Percentiles rank a stretch among this genome's conserved stretches.
phyloP scores from a whole-genome alignment of 2,113 vertebrate species.

The Burhinus oedicnemus region DNA sequence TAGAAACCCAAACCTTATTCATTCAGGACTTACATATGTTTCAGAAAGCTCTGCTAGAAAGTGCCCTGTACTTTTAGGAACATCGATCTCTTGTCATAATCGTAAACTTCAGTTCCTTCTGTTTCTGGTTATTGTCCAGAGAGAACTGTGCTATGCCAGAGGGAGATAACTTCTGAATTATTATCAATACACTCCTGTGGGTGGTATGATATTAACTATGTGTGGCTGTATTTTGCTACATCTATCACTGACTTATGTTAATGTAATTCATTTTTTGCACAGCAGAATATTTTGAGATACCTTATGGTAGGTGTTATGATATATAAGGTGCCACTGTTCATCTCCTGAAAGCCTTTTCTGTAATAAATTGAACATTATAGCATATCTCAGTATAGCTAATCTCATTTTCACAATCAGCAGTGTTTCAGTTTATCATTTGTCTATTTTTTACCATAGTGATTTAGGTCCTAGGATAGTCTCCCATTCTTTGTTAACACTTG shows the following conservation, averaged over 20 bases:
- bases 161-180: not conserved
- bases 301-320: not conserved
- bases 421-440: not conserved
- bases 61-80: not conserved
- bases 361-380: not conserved
- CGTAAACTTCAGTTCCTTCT: not conserved
- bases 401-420: not conserved
- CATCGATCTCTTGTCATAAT: not conserved
- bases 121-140: not conserved
- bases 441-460: not conserved
- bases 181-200: not conserved
- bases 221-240: not conserved
- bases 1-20: not conserved
- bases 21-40: not conserved
- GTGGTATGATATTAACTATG: not conserved
- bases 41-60: not conserved
- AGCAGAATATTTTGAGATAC: not conserved
- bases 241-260: not conserved
- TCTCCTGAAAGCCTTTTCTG: not conserved
- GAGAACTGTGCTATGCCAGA: not conserved
- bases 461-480: not conserved
- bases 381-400: not conserved
- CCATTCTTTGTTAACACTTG: not conserved
- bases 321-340: not conserved
- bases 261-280: not conserved